Evolutionary conservation across 2,113 vertebrate species (phyloP), one percentile per base, ranked within the genome.

Genomic region (Thermophis baileyi): DNA sequence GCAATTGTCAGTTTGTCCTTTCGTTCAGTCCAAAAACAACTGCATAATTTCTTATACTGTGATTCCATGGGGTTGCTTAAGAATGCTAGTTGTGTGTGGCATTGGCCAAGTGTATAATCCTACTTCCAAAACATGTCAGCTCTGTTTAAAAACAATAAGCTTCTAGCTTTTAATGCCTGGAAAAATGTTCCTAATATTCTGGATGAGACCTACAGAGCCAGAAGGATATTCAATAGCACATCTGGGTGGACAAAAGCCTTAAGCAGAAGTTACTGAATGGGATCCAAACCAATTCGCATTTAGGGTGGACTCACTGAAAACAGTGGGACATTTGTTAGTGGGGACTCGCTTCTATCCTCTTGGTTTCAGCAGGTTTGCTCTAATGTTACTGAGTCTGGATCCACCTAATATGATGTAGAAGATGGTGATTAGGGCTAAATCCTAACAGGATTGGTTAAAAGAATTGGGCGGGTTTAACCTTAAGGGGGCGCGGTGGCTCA

Each of bases 1-100:
- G 93, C 93, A 96, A 95, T 93, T 0, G 0, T 94, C 95, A 95
- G 85, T 96, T 95, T 35, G 69, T 74, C n/a, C 95, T 95, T 90
- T 88, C 92, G 91, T 96, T 94, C 89, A 92, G 95, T 54, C 51
- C 30, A 94, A 93, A 95, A 94, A 92, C n/a, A 91, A 94, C 81
- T 90, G 27, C 95, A 94, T 91, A 94, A 94, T 96, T 94, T 90
- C 95, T 95, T 95, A 91, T 35, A 7, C 44, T 40, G 25, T 40
- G 60, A 53, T 89, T 49, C 40, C 87, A 35, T 55, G 60, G 40
- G 50, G 46, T 22, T 18, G 6, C 50, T 74, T 74, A 55, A 74
- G 24, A 51, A 54, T 49, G 20, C 8, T 14, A 6, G 20, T 49
- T 30, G 24, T 89, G 6, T 20, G 6, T 11, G 35, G 25, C 27